Evolutionary conservation across 2,113 vertebrate genomes (phyloP), one percentile per base, ranked within the genome.

Genomic region (Indicator maculatus): DNA sequence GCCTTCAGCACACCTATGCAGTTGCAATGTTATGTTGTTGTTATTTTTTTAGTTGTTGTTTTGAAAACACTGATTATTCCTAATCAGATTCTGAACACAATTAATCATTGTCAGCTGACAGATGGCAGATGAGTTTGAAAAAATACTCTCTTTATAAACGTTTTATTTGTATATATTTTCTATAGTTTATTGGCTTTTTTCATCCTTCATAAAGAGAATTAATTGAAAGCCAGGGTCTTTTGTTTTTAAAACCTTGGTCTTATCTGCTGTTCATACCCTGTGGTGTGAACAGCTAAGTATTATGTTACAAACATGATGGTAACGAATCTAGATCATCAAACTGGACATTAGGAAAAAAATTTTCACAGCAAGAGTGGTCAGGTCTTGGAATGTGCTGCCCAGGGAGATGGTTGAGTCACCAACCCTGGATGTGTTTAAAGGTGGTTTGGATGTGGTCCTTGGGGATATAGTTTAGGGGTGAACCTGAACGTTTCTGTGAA

Each of bases 31-130:
- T 65, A 2, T 45, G 15, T 38, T 47, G 17, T 38, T 75, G 52
- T 24, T 60, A 19, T 47, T 73, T 60, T 39, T 41, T 19, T 21
- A 56, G 64, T 69, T 66, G 11, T 6, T 60, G 21, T 66, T 86
- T 71, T 85, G 36, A 77, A 93, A 95, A 44, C 36, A 44, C 11
- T 74, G 65, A 60, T 64, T 84, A 61, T 75, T 93, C 47, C 61
- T 71, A 73, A 90, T 83, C 41, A 47, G 14, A 19, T 12, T 27
- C 67, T 81, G 10, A 12, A 60, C 9, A 27, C 39, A 74, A 67
- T 88, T 93, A 71, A 74, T 94, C 72, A 74, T 81, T 56, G 7
- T 81, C 69, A 90, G 38, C 15, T 91, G 79, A 36, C 44, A 93
- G 63, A 83, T 83, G 90, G 67, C 26, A 69, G 56, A 89, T 18